phyloP scores from a whole-genome alignment of 2,797 vertebrate genomes.

The Oreortyx pictus region DNA sequence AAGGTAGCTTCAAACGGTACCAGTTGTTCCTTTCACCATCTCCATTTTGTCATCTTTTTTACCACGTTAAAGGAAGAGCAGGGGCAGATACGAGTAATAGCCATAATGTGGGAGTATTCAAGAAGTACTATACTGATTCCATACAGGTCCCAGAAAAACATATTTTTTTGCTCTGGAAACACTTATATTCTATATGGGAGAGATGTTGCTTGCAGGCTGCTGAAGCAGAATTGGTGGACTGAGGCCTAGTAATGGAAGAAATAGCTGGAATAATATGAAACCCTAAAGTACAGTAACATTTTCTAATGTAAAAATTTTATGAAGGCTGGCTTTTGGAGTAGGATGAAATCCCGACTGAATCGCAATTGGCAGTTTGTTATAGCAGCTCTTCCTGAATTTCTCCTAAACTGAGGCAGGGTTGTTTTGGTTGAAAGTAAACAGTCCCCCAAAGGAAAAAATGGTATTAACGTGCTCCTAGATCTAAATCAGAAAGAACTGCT shows the following conservation, averaged over 20 bases:
- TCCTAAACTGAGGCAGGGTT: conserved; percentile 12
- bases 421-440: conserved; percentile 48
- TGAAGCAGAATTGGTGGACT: conserved; percentile 21
- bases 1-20: background rate
- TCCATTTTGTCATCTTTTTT: background rate
- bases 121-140: background rate
- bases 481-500: conserved; percentile 36
- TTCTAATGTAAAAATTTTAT: conserved; percentile 60
- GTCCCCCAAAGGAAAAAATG: conserved; percentile 31
- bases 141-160: fast-evolving
- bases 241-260: conserved; percentile 45
- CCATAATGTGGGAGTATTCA: background rate
- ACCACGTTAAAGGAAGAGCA: background rate
- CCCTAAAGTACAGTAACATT: conserved; percentile 52
- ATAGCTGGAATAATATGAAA: conserved; percentile 50
- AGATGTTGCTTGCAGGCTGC: background rate
- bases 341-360: conserved; percentile 33
- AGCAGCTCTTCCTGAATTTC: conserved; percentile 25
- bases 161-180: conserved; percentile 2
- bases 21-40: background rate
- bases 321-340: conserved; percentile 27
- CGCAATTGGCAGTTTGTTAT: conserved; percentile 60
- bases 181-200: background rate
- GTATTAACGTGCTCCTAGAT: background rate
- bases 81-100: background rate